A percentile compares a stretch with the other conserved stretches of the same genome.
Evolutionary conservation across 1,140 invertebrate species (phyloP).

Genomic region (Elysia chlorotica): DNA sequence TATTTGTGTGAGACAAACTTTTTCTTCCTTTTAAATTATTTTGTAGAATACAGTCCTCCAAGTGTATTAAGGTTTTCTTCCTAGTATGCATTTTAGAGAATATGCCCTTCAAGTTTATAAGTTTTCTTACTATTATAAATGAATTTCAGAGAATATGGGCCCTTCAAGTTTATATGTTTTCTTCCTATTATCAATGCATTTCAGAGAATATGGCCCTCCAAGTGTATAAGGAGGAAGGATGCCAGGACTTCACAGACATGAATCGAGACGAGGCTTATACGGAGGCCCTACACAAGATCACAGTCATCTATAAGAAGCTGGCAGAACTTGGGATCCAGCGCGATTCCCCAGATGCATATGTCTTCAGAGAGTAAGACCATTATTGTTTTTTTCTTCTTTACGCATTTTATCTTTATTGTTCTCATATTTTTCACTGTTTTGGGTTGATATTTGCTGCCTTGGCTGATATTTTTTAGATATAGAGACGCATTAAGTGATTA

Average conservation of each 20-base stretch:
- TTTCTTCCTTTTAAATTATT: no score
- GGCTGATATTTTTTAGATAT: no score
- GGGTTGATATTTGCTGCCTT: no score
- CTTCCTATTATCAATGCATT: not conserved
- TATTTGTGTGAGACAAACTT: no score
- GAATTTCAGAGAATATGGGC: not conserved
- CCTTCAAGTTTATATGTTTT: not conserved
- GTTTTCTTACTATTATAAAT: no score
- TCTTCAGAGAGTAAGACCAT: conserved; percentile 23
- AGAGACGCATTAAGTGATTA: no score
- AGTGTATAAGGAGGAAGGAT: conserved; percentile 12
- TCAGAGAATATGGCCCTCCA: conserved; percentile 26
- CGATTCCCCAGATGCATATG: conserved; percentile 8
- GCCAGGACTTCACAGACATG: conserved; percentile 13
- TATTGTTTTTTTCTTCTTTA: not conserved
- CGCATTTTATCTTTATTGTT: no score
- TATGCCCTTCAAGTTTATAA: no score
- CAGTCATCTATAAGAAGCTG: conserved; percentile 4
- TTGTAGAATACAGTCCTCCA: no score
- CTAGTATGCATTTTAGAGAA: no score
- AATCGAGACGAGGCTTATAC: conserved; percentile 31
- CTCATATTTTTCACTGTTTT: no score
- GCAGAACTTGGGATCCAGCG: conserved; percentile 24
- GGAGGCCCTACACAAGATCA: conserved; percentile 24
- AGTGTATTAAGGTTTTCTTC: no score